Evolutionary conservation across 2,888 invertebrate genomes (phyloP), one percentile per base, ranked within the genome.

Genomic region (Xanthorhoe spadicearia): DNA sequence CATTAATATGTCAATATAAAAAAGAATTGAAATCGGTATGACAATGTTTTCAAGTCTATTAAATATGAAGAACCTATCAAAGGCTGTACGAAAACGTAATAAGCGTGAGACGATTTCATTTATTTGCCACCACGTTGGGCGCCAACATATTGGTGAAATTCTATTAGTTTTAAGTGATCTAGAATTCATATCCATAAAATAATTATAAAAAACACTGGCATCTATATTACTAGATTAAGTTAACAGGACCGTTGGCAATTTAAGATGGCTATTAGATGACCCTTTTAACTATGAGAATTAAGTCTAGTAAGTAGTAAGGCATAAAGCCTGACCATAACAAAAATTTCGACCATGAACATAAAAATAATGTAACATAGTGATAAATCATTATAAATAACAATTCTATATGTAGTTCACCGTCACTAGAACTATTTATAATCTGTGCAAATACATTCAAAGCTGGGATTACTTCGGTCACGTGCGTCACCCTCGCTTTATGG

Each of bases 361-460:
- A 43, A 17, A 6, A 48, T 15, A 43, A 43, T 7, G 48, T 1
- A 17, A 15, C 4, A 48, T 3, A 17, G 15, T n/a, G 4, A 2
- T 15, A 17, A 48, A 48, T 15, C 6, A 48, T 17, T 8, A 48
- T 17, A 15, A 15, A 23, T 15, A 46, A 48, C 48, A 48, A 17
- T 48, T 43, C 38, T n/a, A n/a, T n/a, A 72, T 74, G 79, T 77
- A 79, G 75, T 78, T 78, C 79, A 76, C 38, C 72, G 74, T 67
- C 77, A 13, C 49, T 8, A 48, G 18, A 18, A 23, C 53, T 53
- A 58, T 58, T 61, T 52, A 49, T 57, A 53, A 57, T 61, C 61
- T 53, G 53, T 46, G 62, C 54, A 55, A 46, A 62, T 43, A 62
- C 53, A 43, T 58, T 7, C 49, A 62, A 56, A 74, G 74, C 69